These are phyloP conservation scores for Emberiza fucata DNA, from an alignment of 2,113 vertebrate genomes.

Conservation along the genomic window DNA sequence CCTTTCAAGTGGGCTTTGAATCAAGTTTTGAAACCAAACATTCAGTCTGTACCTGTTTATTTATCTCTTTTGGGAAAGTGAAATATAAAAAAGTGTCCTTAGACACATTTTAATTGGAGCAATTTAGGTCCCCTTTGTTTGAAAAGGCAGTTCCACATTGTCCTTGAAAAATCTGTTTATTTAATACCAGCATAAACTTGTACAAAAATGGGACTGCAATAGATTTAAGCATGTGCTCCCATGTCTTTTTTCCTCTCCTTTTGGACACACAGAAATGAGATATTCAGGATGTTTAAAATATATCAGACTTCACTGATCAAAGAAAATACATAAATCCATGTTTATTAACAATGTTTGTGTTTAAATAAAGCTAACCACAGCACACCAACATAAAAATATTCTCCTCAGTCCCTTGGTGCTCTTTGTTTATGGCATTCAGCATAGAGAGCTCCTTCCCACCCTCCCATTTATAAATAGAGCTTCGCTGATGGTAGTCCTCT, in stretches of 20 bases:
- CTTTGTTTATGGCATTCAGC: conserved; percentile 33
- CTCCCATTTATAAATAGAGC: conserved; percentile 34
- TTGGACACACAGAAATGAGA: background rate
- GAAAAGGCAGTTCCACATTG: background rate
- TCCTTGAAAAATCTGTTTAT: background rate
- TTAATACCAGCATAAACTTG: background rate
- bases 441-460: background rate
- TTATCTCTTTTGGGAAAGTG: background rate
- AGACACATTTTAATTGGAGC: background rate
- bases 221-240: background rate
- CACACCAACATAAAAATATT: conserved; percentile 19
- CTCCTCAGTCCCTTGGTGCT: background rate
- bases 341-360: conserved; percentile 47
- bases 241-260: background rate
- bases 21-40: background rate
- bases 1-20: background rate
- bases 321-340: conserved; percentile 21
- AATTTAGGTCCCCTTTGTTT: background rate
- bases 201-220: background rate
- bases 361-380: conserved; percentile 26
- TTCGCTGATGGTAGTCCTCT: background rate
- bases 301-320: conserved; percentile 25
- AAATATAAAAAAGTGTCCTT: background rate
- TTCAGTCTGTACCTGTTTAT: background rate
- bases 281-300: background rate